Evolutionary conservation across 2,888 invertebrate genomes (phyloP), one percentile per base, ranked within the genome.

Genomic region (Tenthredo notha): DNA sequence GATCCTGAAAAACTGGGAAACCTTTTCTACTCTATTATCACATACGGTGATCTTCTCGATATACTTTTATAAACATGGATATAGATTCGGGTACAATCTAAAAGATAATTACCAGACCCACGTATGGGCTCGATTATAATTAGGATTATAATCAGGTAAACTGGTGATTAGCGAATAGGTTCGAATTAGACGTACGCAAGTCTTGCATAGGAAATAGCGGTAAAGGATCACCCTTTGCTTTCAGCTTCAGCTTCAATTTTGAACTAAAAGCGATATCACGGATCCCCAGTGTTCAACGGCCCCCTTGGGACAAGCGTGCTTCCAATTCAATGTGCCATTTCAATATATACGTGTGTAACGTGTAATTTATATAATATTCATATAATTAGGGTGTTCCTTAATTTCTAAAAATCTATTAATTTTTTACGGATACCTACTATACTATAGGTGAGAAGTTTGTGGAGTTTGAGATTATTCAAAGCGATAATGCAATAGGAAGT

Each of bases 231-330:
- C 21, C 72, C 40, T 25, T 21, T n/a, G 72, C n/a, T 40, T n/a
- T 40, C n/a, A 43, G 40, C 43, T 74, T 21, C 10, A 74, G 12
- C 74, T 74, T 40, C 47, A 74, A 74, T 74, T 74, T 74, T 25
- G 21, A 40, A 21, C 40, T 12, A 10, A 74, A 5, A 72, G 21
- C 43, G n/a, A 40, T 74, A 21, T 74, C 74, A 47, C 43, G 40
- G 74, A 43, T 74, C 74, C 25, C 0, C 15, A 43, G 2, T n/a
- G n/a, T 74, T 25, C 74, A 74, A 74, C 25, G 43, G 21, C 43
- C 47, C 25, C 47, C n/a, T 21, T 12, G 43, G 40, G 43, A 43
- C 3, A 21, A 43, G 21, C 25, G 21, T 7, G 54, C 5, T 40
- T 25, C 25, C 74, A 25, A 18, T 21, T 25, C 43, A 21, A 74